A percentile compares a stretch with the other conserved stretches of the same genome.
Conservation (phyloP, 2,113 vertebrate species). For the Heptranchias perlo region DNA sequence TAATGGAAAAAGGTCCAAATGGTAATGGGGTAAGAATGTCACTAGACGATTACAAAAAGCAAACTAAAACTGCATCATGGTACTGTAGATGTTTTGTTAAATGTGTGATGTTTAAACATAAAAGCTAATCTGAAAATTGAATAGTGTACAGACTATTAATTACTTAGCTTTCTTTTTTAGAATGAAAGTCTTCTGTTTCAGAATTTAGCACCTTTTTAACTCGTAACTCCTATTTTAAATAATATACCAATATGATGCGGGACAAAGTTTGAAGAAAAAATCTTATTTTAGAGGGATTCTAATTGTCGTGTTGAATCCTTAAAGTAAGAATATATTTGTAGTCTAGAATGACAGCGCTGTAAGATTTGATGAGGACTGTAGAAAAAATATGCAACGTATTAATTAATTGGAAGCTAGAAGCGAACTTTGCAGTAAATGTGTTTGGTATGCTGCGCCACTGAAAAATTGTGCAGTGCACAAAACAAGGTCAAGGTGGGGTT, state of each 20-base stretch:
- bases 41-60: not conserved
- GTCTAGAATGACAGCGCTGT: not conserved
- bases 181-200: not conserved
- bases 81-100: not conserved
- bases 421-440: not conserved
- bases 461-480: conserved; percentile 10
- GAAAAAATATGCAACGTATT: not conserved
- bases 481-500: not conserved
- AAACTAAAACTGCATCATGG: not conserved
- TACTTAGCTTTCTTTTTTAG: not conserved
- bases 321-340: not conserved
- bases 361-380: not conserved
- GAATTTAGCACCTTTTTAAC: not conserved
- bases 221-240: not conserved
- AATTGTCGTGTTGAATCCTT: not conserved
- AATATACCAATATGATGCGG: not conserved
- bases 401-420: not conserved
- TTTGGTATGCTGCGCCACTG: not conserved
- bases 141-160: not conserved
- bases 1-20: conserved; percentile 19
- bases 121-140: not conserved
- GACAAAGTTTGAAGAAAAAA: not conserved
- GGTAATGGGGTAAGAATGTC: not conserved
- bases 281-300: not conserved
- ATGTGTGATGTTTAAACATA: not conserved